Evolutionary conservation across 2,888 invertebrate species (phyloP), one percentile per base, ranked within the genome.

Genomic region (Chaetogeoica ovagalla): DNA sequence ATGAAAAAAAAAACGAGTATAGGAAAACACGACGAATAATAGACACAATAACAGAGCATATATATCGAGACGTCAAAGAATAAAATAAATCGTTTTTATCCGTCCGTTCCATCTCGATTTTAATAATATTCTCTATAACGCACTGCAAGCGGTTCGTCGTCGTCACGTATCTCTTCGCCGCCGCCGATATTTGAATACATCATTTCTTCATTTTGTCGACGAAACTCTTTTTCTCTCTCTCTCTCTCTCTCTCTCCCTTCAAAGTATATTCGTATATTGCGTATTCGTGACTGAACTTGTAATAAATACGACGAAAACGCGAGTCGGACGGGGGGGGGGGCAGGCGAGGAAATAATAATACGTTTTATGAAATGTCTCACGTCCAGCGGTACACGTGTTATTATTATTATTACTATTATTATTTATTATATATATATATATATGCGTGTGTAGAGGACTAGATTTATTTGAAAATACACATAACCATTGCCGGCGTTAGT

Each of bases 231-330:
- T 4, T 30, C 30, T 30, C 30, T 30, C 30, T 30, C 30, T 30
- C 30, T 30, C 30, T n/a, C n/a, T n/a, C n/a, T n/a, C n/a, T n/a
- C 30, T 30, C 30, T 30, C 30, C 4, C 30, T 30, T 62, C 71
- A 39, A 37, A 63, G 48, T 7, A 55, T 55, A 52, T 52, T 37
- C 30, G 60, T n/a, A 52, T 63, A 63, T 43, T 9, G 9, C 7
- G 9, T 9, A 79, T 79, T 71, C 79, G 71, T 79, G 79, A 79
- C 70, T 70, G 30, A 65, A 71, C 19, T 79, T 57, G 39, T 71
- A 79, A 68, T 70, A 70, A 63, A 19, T 7, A 21, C 30, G 57
- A 79, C 30, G 9, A 43, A 55, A 37, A 69, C 30, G 30, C 30
- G 30, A 30, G 30, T 30, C 30, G 30, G 30, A 30, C 30, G 2